A percentile compares a stretch with the other conserved stretches of the same genome.
phyloP scores from a whole-genome alignment of 2,797 vertebrate genomes.

The Cryptoprocta ferox region DNA sequence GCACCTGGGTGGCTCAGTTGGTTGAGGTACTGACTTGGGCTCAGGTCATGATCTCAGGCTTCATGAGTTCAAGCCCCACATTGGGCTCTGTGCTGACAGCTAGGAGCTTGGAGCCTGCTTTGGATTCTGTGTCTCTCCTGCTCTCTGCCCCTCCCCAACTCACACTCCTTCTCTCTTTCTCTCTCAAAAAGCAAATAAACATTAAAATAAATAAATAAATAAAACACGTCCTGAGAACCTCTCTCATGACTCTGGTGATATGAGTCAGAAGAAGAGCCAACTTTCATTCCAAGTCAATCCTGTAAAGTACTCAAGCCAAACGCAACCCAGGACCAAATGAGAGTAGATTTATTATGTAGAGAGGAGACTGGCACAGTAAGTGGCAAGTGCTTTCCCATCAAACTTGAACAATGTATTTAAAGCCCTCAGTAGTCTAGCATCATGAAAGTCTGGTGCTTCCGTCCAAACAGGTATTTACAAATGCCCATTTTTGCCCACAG shows the following conservation, averaged over 20 bases:
- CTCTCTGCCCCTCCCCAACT: too few species aligned
- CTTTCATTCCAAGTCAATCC: constrained; percentile 46
- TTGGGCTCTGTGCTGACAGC: too few species aligned
- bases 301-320: constrained; percentile 45
- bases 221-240: background rate
- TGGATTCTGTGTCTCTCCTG: too few species aligned
- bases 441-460: background rate
- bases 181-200: too few species aligned
- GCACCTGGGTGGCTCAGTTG: too few species aligned
- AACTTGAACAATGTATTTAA: background rate
- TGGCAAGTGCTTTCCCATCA: background rate
- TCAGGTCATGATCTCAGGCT: too few species aligned
- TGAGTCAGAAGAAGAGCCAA: constrained; percentile 1
- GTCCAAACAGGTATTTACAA: background rate
- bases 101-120: too few species aligned
- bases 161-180: too few species aligned
- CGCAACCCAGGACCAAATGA: constrained; percentile 39
- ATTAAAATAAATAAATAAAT: background rate
- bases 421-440: background rate
- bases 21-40: too few species aligned
- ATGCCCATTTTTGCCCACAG: background rate
- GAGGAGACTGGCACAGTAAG: constrained; percentile 2
- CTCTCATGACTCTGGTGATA: constrained; percentile 7
- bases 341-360: constrained; percentile 13
- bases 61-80: too few species aligned